Evolutionary conservation across 2,797 vertebrate genomes (phyloP), one percentile per base, ranked within the genome.

Genomic region (Trematomus bernacchii): DNA sequence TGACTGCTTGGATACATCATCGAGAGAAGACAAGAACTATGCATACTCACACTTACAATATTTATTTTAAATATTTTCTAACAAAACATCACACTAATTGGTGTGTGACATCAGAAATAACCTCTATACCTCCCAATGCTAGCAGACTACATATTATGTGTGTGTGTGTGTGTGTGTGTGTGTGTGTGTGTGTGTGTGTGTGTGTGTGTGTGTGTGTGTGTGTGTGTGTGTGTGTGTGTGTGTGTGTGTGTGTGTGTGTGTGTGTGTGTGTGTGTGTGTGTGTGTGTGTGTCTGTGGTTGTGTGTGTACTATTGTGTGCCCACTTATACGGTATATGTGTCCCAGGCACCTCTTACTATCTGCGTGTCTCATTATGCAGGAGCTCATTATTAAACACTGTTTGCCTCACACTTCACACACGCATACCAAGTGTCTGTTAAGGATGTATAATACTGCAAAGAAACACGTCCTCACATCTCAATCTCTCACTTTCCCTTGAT

Each of bases 311-410:
- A 10, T n/a, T 37, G 27, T 66, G 30, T 48, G 12, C 3, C 14
- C 23, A 10, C 23, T 73, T 53, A 33, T 58, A 37, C 8, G 8
- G 6, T 7, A 9, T 14, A 2, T 23, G 52, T 51, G 57, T 72
- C 33, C 54, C 21, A 50, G 64, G 42, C 9, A 21, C 66, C 55
- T 67, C 46, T 59, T 16, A 52, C 37, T 72, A 52, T 57, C 44
- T 64, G 6, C 42, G 43, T 63, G 61, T 80, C 42, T 80, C 10
- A 19, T 86, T 86, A 85, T 83, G 78, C 69, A 84, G 66, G 76
- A 85, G 82, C 80, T 84, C 74, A 81, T 87, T 80, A 81, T 63
- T 51, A 53, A 58, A 52, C 57, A 7, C n/a, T 18, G 8, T 54
- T 61, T 33, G 14, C 23, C 6, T 62, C 42, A 27, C 14, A 43